A percentile compares a stretch with the other conserved stretches of the same genome.
Conservation (phyloP, 2,113 vertebrate genomes). For the Sapayoa aenigma region DNA sequence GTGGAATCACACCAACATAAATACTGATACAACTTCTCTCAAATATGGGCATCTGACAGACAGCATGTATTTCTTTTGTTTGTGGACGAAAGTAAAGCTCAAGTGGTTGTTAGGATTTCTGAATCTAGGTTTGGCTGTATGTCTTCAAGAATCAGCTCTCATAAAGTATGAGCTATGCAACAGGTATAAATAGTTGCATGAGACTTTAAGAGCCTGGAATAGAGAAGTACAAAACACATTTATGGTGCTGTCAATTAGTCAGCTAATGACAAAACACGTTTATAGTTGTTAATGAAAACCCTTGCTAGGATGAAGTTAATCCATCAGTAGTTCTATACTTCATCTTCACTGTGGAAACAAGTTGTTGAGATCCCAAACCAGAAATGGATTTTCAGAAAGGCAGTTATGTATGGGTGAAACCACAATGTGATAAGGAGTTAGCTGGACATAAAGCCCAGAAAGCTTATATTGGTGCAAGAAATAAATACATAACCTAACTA, state of each 20-base stretch:
- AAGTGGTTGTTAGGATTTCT: not conserved
- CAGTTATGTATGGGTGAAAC: not conserved
- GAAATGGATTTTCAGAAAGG: slow-evolving; percentile 41
- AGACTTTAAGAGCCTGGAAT: not conserved
- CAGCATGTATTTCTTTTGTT: not conserved
- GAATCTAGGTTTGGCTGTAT: not conserved
- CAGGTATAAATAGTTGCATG: not conserved
- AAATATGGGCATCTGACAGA: slow-evolving; percentile 1
- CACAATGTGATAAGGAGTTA: not conserved
- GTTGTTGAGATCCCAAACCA: not conserved
- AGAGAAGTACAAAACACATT: not conserved
- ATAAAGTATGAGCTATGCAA: not conserved
- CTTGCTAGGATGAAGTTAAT: not conserved
- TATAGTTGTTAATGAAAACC: not conserved
- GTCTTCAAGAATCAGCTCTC: not conserved
- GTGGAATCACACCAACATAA: not conserved
- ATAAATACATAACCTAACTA: slow-evolving; percentile 15
- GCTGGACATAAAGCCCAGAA: not conserved
- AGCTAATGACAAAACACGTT: not conserved
- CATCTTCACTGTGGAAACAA: not conserved
- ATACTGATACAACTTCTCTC: slow-evolving; percentile 3
- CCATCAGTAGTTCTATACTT: not conserved
- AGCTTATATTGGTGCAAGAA: slow-evolving; percentile 26
- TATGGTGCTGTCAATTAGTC: not conserved
- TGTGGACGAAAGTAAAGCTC: not conserved